phyloP scores from a whole-genome alignment of 2,113 vertebrate genomes.

The Saccopteryx bilineata region DNA sequence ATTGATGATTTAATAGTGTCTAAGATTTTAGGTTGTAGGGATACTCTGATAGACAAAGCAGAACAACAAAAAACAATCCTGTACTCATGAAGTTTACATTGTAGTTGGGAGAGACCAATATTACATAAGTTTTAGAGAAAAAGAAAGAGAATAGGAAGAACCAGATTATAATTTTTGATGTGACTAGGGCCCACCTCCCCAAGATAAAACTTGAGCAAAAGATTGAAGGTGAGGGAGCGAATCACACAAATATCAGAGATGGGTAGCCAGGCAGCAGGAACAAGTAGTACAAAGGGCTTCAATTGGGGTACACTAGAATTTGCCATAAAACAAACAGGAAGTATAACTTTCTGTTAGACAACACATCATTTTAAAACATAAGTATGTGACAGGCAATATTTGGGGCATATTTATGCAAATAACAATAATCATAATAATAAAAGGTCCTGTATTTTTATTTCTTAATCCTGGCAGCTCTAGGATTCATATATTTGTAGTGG shows the following conservation, averaged over 20 bases:
- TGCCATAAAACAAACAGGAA: background rate
- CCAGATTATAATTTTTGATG: background rate
- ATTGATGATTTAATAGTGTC: background rate
- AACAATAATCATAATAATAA: no score
- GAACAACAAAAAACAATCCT: background rate
- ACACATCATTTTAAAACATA: background rate
- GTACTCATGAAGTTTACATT: background rate
- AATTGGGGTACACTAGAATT: background rate
- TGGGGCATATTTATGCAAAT: background rate
- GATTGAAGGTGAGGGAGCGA: background rate
- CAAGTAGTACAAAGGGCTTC: background rate
- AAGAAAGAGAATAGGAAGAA: background rate
- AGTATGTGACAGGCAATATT: background rate
- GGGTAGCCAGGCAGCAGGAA: no score
- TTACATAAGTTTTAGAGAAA: background rate
- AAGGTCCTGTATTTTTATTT: background rate
- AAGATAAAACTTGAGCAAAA: conserved; percentile 2
- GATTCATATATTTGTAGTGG: background rate
- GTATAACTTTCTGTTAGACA: background rate
- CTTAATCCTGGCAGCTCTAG: background rate
- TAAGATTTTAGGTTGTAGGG: background rate
- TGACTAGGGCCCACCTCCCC: background rate
- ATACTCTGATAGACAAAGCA: background rate
- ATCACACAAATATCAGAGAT: background rate
- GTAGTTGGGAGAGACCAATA: background rate